Evolutionary conservation across 2,113 vertebrate genomes (phyloP).

Genomic region (Silurus glanis): DNA sequence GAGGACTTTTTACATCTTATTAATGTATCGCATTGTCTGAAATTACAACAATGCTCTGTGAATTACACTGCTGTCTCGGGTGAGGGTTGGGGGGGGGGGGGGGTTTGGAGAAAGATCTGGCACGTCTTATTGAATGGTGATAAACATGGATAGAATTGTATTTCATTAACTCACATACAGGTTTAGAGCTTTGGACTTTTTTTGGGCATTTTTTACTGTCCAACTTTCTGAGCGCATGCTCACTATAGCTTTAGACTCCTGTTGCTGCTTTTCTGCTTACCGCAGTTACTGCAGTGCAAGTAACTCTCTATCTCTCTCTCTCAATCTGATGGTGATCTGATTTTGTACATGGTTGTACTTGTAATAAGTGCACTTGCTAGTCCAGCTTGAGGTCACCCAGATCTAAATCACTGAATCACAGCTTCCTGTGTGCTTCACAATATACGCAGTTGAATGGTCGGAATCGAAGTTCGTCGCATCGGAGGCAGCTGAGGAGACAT

Average conservation of each 20-base stretch:
- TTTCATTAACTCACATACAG: not conserved
- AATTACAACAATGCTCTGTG: not conserved
- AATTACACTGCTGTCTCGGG: not conserved
- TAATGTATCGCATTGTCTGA: conserved; percentile 2
- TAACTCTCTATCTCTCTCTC: not conserved
- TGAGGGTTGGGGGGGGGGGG: too few relatives aligned
- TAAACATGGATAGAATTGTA: not conserved
- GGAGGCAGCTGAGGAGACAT: not conserved
- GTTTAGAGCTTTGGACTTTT: not conserved
- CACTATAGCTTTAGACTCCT: not conserved
- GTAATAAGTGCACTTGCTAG: not conserved
- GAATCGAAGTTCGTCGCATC: not conserved
- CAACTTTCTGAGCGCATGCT: not conserved
- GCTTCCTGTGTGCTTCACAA: not conserved
- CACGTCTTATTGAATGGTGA: not conserved
- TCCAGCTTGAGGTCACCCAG: not conserved
- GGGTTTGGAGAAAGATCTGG: not conserved
- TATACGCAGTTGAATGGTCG: not conserved
- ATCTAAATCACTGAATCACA: not conserved
- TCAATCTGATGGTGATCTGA: not conserved
- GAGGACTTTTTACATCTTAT: conserved; percentile 23
- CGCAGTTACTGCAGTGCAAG: not conserved
- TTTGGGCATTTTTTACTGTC: not conserved
- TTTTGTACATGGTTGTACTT: not conserved
- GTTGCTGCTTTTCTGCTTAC: not conserved